Percentiles rank a stretch among this genome's conserved stretches.
These are phyloP conservation scores for Enteromius thamalakanensis DNA, from an alignment of 2,797 vertebrate species.

Conservation along the genomic window DNA sequence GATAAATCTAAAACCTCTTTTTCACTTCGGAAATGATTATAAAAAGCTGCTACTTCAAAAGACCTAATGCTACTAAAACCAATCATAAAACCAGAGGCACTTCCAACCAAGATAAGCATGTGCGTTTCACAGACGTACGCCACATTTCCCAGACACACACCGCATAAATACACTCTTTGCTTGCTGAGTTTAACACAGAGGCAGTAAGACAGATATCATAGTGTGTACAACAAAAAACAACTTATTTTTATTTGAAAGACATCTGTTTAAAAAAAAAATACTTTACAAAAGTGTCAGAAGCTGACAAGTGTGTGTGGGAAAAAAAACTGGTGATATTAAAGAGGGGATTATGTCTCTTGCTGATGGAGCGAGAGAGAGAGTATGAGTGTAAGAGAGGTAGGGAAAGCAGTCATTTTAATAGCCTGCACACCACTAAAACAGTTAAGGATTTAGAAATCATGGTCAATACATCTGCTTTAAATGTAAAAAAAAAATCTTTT, in stretches of 20 bases:
- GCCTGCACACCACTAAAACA: constrained; percentile 6
- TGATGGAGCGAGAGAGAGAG: not conserved
- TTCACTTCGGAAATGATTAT: constrained; percentile 44
- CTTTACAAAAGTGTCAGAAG: constrained; percentile 59
- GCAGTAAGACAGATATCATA: constrained; percentile 11
- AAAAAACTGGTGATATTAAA: constrained; percentile 27
- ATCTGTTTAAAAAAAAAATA: constrained; percentile 46
- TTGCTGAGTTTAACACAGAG: constrained; percentile 19
- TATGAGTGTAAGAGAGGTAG: constrained; percentile 19
- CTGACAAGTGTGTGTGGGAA: constrained; percentile 43
- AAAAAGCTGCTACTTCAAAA: constrained; percentile 47
- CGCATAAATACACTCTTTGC: not conserved
- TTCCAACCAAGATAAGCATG: constrained; percentile 40
- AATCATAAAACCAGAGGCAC: constrained; percentile 28
- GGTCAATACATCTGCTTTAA: constrained; percentile 24
- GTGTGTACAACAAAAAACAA: constrained; percentile 14
- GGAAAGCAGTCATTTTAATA: constrained; percentile 37
- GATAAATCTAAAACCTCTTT: constrained; percentile 4
- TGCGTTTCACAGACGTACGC: not conserved
- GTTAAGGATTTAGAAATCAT: constrained; percentile 26
- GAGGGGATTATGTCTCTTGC: constrained; percentile 42
- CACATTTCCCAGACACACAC: not conserved
- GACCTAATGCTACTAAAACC: constrained; percentile 37
- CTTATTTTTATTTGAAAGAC: constrained; percentile 50
- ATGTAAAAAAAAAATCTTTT: not conserved